Conservation (phyloP, 2,888 invertebrate genomes). For the Drosophila birchii region DNA sequence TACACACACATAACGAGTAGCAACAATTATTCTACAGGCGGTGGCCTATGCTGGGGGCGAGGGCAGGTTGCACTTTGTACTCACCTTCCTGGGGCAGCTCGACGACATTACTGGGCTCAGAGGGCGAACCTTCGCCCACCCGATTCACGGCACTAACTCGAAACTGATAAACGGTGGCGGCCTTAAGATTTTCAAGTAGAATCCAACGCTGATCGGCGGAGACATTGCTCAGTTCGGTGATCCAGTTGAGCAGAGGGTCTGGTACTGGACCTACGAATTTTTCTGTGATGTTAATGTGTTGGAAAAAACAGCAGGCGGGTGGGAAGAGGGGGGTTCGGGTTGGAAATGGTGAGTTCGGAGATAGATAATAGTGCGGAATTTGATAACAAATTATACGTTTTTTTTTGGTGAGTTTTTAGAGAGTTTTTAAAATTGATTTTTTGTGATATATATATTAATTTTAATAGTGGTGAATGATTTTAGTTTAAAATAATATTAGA, state of each 20-base stretch:
- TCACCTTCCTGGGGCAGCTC: constrained; percentile 98
- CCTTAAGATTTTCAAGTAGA: constrained; percentile 93
- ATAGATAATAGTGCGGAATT: constrained; percentile 7
- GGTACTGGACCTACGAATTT: constrained; percentile 92
- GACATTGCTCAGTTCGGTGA: constrained; percentile 94
- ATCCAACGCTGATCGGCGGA: constrained; percentile 92
- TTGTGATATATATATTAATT: too few species aligned
- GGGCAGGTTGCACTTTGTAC: constrained; percentile 61
- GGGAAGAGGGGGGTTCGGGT: not conserved
- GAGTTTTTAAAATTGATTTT: not conserved
- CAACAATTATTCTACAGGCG: not conserved
- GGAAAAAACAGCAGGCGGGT: constrained; percentile 34
- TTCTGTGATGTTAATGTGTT: constrained; percentile 83
- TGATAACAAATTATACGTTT: not conserved
- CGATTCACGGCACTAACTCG: constrained; percentile 98
- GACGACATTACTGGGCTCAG: constrained; percentile 94
- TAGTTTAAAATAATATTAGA: not conserved
- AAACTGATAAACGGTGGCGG: constrained; percentile 98
- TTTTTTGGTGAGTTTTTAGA: not conserved
- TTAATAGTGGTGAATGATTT: too few species aligned
- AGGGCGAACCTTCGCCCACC: constrained; percentile 97
- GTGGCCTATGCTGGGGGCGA: too few species aligned
- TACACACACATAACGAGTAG: constrained; percentile 22
- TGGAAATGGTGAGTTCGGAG: constrained; percentile 10
- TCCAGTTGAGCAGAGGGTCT: constrained; percentile 94